These are phyloP conservation scores for Rhyzopertha dominica DNA, from an alignment of 1,140 invertebrate genomes.

Conservation along the genomic window DNA sequence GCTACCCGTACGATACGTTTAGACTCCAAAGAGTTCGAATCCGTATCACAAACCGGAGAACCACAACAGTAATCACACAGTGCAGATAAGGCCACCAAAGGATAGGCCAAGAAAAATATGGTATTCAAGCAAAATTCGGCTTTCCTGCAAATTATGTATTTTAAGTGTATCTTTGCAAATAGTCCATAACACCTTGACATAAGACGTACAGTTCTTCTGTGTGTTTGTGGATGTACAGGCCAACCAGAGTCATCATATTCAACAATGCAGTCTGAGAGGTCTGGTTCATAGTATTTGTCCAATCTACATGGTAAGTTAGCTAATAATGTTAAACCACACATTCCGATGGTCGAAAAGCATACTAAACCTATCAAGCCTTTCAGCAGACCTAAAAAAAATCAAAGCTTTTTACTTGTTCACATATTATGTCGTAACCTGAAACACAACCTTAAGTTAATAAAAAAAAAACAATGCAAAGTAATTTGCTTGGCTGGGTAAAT, in stretches of 20 bases:
- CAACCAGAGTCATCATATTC: slow-evolving; percentile 14
- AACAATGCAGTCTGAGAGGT: slow-evolving; percentile 12
- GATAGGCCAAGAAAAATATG: slow-evolving; percentile 27
- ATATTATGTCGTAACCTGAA: background rate
- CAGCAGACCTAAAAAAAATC: slow-evolving; percentile 3
- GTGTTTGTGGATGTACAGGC: slow-evolving; percentile 19
- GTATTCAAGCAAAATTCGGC: slow-evolving; percentile 29
- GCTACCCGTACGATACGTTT: too few relatives aligned
- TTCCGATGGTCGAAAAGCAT: slow-evolving; percentile 8
- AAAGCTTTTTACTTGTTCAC: background rate
- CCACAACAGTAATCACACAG: slow-evolving; percentile 13
- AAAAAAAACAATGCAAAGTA: background rate
- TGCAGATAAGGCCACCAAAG: slow-evolving; percentile 16
- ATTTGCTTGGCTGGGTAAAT: background rate
- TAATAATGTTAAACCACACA: slow-evolving; percentile 14
- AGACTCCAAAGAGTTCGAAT: too few relatives aligned
- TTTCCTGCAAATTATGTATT: slow-evolving; percentile 15
- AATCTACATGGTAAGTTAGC: slow-evolving; percentile 25
- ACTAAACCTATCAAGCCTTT: slow-evolving; percentile 16
- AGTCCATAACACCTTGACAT: slow-evolving; percentile 9
- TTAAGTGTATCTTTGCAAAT: background rate
- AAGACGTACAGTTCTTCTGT: slow-evolving; percentile 12
- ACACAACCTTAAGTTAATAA: background rate
- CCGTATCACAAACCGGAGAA: too few relatives aligned
- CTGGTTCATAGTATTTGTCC: slow-evolving; percentile 20